phyloP scores from a whole-genome alignment of 2,888 invertebrate species.

The Platycheirus rosarum region DNA sequence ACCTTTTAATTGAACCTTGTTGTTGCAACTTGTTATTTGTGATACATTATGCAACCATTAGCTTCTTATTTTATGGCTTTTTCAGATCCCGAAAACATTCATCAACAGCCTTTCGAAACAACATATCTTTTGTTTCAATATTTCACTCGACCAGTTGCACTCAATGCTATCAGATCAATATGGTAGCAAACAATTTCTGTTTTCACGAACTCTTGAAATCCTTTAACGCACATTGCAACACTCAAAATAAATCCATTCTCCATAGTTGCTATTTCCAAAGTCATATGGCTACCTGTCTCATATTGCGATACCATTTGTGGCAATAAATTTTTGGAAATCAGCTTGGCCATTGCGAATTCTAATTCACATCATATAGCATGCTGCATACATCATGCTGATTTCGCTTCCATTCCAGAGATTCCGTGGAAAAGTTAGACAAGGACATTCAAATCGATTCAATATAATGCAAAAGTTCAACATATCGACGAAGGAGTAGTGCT shows the following conservation, averaged over 20 bases:
- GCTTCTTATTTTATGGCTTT: no score
- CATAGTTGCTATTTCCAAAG: not conserved
- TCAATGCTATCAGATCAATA: conserved; percentile 6
- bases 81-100: no score
- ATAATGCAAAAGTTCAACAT: not conserved
- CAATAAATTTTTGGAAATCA: conserved; percentile 30
- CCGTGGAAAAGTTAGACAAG: not conserved
- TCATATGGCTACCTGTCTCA: conserved; percentile 5
- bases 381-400: conserved; percentile 14
- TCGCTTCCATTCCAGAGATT: not conserved
- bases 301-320: not conserved
- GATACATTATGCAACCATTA: no score
- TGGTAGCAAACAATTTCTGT: not conserved
- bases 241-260: not conserved
- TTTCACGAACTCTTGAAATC: not conserved
- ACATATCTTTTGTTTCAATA: no score
- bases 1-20: no score
- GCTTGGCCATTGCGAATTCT: conserved; percentile 16
- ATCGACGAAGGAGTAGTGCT: not conserved
- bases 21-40: no score
- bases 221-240: not conserved
- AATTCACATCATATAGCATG: conserved; percentile 13
- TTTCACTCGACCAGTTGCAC: no score
- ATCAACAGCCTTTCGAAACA: no score
- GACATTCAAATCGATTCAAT: not conserved